These are phyloP conservation scores for Lepidochrysops patricia DNA, from an alignment of 2,888 invertebrate species.

Conservation along the genomic window DNA sequence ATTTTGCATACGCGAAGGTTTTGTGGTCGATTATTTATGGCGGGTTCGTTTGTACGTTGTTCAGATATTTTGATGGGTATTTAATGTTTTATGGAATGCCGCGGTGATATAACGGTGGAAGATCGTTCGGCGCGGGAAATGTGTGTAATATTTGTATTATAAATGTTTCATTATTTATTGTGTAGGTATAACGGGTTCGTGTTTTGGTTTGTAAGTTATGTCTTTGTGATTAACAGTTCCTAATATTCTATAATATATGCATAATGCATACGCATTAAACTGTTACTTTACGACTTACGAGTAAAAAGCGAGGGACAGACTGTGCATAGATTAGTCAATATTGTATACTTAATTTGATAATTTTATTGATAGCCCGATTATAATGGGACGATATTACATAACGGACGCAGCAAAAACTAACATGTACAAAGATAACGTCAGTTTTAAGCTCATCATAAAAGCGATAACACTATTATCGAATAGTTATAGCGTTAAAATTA, in stretches of 20 bases:
- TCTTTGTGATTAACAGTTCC: background rate
- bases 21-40: constrained; percentile 9
- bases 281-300: no score
- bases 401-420: background rate
- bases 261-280: no score
- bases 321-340: background rate
- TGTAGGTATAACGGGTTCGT: background rate
- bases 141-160: background rate
- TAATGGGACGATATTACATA: background rate
- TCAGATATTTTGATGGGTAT: constrained; percentile 11
- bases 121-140: background rate
- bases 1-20: constrained; percentile 24
- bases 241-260: no score
- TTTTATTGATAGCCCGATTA: background rate
- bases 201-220: background rate
- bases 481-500: background rate
- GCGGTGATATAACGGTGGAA: background rate
- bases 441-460: background rate
- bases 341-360: no score
- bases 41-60: constrained; percentile 8
- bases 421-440: background rate
- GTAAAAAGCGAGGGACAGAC: background rate
- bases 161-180: background rate
- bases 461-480: background rate
- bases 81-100: constrained; percentile 2